phyloP scores from a whole-genome alignment of 2,888 invertebrate species.

The Dicycla oo region DNA sequence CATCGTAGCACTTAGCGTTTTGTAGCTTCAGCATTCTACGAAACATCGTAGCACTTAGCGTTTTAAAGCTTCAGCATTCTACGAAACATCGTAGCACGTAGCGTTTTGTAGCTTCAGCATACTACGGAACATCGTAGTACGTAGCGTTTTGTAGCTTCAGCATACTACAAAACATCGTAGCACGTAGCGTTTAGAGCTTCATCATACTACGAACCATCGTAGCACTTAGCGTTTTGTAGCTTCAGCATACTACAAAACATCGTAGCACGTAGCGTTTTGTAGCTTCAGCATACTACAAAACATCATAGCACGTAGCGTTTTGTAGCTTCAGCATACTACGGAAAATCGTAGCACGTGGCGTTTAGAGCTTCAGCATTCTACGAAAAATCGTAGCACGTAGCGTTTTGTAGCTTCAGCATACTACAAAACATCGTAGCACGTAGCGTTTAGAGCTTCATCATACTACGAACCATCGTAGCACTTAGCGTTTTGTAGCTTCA shows the following conservation, averaged over 20 bases:
- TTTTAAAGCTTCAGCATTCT: not conserved
- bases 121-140: not conserved
- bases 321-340: not conserved
- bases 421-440: not conserved
- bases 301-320: not conserved
- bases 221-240: not conserved
- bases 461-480: not conserved
- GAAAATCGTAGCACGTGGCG: not conserved
- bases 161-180: not conserved
- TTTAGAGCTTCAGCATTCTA: fast-evolving
- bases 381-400: not conserved
- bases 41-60: not conserved
- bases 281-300: too few relatives aligned
- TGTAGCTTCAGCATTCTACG: too few relatives aligned
- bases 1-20: not conserved
- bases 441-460: not conserved
- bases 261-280: not conserved
- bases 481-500: not conserved
- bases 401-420: not conserved
- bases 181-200: not conserved
- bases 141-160: not conserved
- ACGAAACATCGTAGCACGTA: not conserved
- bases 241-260: not conserved
- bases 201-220: not conserved
- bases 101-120: not conserved